Evolutionary conservation across 1,140 invertebrate species (phyloP).

Genomic region (Drosophila rufa): DNA sequence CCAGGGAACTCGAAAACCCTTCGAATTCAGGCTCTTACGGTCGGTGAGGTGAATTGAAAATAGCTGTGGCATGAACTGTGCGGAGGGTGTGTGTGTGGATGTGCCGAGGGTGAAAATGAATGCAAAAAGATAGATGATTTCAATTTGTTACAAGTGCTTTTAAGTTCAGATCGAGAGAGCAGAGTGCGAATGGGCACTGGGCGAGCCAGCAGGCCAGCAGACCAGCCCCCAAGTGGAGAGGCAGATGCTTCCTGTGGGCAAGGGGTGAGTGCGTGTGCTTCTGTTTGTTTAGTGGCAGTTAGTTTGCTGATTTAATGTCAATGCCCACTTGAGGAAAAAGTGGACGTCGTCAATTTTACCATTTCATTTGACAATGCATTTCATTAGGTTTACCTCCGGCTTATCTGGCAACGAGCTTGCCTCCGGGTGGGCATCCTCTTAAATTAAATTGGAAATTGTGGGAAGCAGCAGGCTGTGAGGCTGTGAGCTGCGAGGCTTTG

Average conservation of each 20-base stretch:
- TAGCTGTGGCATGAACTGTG: slow-evolving; percentile 2
- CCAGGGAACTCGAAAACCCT: not conserved
- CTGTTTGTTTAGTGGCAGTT: slow-evolving; percentile 79
- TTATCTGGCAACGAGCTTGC: slow-evolving; percentile 29
- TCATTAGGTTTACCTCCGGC: slow-evolving; percentile 62
- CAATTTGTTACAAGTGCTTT: slow-evolving; percentile 83
- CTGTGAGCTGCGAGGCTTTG: slow-evolving; percentile 1
- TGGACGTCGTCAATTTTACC: slow-evolving; percentile 82
- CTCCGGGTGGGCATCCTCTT: slow-evolving; percentile 35
- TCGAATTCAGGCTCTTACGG: slow-evolving; percentile 13
- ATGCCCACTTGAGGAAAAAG: slow-evolving; percentile 75
- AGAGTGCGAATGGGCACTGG: slow-evolving; percentile 30
- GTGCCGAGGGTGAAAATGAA: slow-evolving; percentile 64
- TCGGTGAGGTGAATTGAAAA: slow-evolving; percentile 9
- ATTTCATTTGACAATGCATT: slow-evolving; percentile 84
- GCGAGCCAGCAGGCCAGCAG: not conserved
- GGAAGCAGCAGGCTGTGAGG: not conserved
- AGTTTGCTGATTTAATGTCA: slow-evolving; percentile 82
- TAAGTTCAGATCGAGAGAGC: slow-evolving; percentile 66
- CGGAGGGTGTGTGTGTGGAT: slow-evolving; percentile 7
- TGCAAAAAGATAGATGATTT: slow-evolving; percentile 82
- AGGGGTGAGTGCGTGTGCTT: slow-evolving; percentile 21
- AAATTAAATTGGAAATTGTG: slow-evolving; percentile 72
- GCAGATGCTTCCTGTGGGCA: slow-evolving; percentile 15
- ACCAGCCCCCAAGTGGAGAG: slow-evolving; percentile 1